Evolutionary conservation across 2,113 vertebrate genomes (phyloP), one percentile per base, ranked within the genome.

Genomic region (Xerus inauris): DNA sequence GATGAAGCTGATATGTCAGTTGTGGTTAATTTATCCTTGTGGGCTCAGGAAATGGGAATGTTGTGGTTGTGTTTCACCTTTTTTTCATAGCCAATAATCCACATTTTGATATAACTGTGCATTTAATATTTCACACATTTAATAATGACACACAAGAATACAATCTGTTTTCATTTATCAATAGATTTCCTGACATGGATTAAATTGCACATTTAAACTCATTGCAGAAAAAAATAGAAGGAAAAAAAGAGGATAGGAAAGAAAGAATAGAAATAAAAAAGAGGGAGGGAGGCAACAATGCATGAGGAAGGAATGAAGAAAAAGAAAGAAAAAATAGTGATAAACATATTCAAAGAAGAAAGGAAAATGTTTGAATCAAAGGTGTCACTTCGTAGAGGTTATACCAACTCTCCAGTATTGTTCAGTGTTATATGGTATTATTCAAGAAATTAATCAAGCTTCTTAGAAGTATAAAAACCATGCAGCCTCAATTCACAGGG

Each of bases 371-470:
- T 73, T 51, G 16, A 81, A 67, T 91, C 8, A 81, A 69, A 42
- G 1, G n/a, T 75, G 24, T 73, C 24, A 71, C 10, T 87, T 83
- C 57, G 42, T 88, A 79, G 24, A 73, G 8, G 9, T 71, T 42
- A 87, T 75, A 76, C 8, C 3, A 94, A 14, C 73, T 49, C 42
- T 83, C 79, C 95, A n/a, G 16, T 76, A 87, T 80, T 32, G 28
- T 93, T 93, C 30, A 77, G 2, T 91, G 86, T 62, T 91, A 79
- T 51, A 89, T 38, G 45, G 38, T 98, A 96, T 97, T 96, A 97
- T 96, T 95, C 93, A 97, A 97, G 96, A 98, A 98, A 98, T 98
- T 97, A 98, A 98, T 95, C 96, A 95, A 94, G 83, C 98, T 98
- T 98, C 96, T 96, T 93, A 72, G 94, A 96, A 97, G 97, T 81